Conservation (phyloP, 2,113 vertebrate species). For the Macrotus californicus region DNA sequence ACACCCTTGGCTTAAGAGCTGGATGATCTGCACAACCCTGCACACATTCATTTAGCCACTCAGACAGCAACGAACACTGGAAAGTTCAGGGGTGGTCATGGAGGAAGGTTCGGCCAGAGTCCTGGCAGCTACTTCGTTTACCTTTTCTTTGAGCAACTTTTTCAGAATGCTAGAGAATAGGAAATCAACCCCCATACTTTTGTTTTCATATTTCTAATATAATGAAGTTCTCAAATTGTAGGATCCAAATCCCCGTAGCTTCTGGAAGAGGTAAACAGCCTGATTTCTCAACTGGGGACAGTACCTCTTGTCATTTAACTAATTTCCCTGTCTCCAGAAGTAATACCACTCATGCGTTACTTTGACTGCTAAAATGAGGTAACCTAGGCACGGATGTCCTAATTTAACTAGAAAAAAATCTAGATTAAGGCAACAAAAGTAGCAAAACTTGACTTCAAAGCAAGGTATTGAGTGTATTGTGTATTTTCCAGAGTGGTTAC, state of each 20-base stretch:
- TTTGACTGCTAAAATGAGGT: not conserved
- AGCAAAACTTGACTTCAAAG: not conserved
- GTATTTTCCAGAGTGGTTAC: not conserved
- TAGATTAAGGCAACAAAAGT: not conserved
- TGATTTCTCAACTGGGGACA: not conserved
- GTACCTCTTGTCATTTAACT: not conserved
- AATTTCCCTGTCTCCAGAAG: not conserved
- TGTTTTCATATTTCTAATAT: not conserved
- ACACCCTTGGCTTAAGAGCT: not conserved
- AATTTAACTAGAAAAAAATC: not conserved
- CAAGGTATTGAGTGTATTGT: not conserved
- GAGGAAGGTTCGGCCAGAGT: not conserved
- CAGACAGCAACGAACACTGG: not conserved
- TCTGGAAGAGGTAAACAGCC: not conserved
- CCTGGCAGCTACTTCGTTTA: not conserved
- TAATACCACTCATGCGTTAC: not conserved
- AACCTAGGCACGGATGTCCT: not conserved
- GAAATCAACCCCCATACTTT: not conserved
- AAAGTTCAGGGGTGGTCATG: not conserved
- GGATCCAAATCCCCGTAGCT: not conserved
- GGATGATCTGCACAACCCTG: not conserved
- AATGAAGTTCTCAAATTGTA: not conserved
- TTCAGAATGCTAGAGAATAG: not conserved
- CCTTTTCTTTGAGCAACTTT: conserved; percentile 11
- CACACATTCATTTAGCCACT: not conserved